Evolutionary conservation across 2,113 vertebrate species (phyloP), one percentile per base, ranked within the genome.

Genomic region (Conger conger): DNA sequence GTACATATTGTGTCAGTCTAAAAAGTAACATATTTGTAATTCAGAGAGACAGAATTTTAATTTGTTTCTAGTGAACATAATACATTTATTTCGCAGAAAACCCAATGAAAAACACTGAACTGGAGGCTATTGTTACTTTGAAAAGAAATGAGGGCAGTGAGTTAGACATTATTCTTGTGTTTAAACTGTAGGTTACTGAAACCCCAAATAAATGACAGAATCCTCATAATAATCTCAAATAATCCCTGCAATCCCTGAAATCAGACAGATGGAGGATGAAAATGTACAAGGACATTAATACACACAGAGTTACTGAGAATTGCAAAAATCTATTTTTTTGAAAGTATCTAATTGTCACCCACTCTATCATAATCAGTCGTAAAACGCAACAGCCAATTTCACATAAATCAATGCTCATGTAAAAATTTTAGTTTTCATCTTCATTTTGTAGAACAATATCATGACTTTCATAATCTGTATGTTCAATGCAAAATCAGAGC

Each of bases 191-290:
- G 20, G 79, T 80, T 80, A 50, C 40, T 33, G 11, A 80, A 33
- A 80, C 15, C 42, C 40, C 8, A 53, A 80, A 50, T 80, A 50
- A 80, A 80, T 50, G 11, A 80, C n/a, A 45, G 40, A 42, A 80
- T 50, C n/a, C 45, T 50, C 40, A 40, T 30, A 50, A 53, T 80
- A 80, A 80, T 50, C 79, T 80, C 42, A 7, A 80, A 50, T 50
- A 50, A 80, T 50, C 45, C 79, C 79, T 45, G 1, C 40, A 50
- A 50, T 80, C 42, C n/a, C 40, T 50, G 40, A 80, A 30, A 80
- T 53, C n/a, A 80, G 79, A 50, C 68, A 30, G 79, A 40, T 1
- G n/a, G 27, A 23, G 79, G 78, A 40, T 23, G 23, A 40, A 42
- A 79, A 4, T 4, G 20, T 42, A 40, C 36, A 27, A 27, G 37